Conservation (phyloP, 2,888 invertebrate genomes). For the Pyrocoelia pectoralis region DNA sequence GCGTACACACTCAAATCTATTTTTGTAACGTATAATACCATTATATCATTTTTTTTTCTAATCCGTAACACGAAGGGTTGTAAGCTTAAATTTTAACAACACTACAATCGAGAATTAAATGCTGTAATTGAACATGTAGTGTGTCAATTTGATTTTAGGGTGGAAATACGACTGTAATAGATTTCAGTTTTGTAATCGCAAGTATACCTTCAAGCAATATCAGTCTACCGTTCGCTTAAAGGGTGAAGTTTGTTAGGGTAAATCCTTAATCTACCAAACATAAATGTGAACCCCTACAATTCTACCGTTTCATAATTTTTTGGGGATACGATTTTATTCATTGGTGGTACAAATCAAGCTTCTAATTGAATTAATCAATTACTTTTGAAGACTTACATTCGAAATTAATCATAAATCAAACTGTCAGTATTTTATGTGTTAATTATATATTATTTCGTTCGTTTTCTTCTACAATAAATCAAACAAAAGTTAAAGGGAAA, state of each 20-base stretch:
- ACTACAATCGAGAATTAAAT: conserved; percentile 51
- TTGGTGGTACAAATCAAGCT: background rate
- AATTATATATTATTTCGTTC: background rate
- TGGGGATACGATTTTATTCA: background rate
- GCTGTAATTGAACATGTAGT: conserved; percentile 48
- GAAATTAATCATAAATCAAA: background rate
- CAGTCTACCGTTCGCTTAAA: conserved; percentile 41
- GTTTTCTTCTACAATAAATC: background rate
- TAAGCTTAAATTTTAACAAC: conserved; percentile 52
- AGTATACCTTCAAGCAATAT: conserved; percentile 40
- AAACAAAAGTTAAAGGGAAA: background rate
- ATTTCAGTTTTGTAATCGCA: conserved; percentile 45
- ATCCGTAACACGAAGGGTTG: conserved; percentile 38
- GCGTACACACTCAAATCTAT: conserved; percentile 35
- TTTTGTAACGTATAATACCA: conserved; percentile 42
- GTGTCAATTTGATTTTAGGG: conserved; percentile 40
- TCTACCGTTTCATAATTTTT: background rate
- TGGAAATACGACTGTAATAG: conserved; percentile 39
- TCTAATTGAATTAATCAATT: background rate
- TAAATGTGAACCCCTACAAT: background rate
- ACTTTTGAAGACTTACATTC: background rate
- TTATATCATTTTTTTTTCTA: conserved; percentile 42
- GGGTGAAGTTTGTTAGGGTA: conserved; percentile 43
- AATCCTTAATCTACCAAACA: background rate
- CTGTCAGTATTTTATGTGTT: background rate